Evolutionary conservation across 2,888 invertebrate genomes (phyloP).

Genomic region (Ethmia dodecea): DNA sequence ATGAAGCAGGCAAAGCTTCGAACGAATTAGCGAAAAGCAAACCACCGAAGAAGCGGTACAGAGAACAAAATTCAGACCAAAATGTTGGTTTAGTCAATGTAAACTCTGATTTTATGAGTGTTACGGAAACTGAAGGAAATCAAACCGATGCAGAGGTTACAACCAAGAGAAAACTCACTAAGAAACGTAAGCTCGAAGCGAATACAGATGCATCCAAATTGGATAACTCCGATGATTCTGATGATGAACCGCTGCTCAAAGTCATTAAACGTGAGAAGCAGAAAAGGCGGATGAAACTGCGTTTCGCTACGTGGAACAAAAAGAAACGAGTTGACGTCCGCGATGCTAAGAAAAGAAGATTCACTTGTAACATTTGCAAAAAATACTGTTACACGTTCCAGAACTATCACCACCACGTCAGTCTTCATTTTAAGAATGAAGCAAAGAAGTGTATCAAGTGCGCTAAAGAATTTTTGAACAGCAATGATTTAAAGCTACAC

Average conservation of each 20-base stretch:
- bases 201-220: not conserved
- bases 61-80: slow-evolving; percentile 11
- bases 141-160: slow-evolving; percentile 23
- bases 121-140: slow-evolving; percentile 31
- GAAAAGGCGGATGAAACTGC: slow-evolving; percentile 4
- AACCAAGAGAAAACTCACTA: slow-evolving; percentile 1
- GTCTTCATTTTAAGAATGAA: slow-evolving; percentile 39
- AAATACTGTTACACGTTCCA: slow-evolving; percentile 60
- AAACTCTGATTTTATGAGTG: slow-evolving; percentile 21
- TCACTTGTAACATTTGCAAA: slow-evolving; percentile 48
- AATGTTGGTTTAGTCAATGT: slow-evolving; percentile 5
- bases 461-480: slow-evolving; percentile 34
- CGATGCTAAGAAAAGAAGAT: slow-evolving; percentile 22
- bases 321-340: slow-evolving; percentile 4
- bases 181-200: slow-evolving; percentile 21
- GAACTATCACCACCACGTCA: slow-evolving; percentile 55
- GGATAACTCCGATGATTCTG: slow-evolving; percentile 22
- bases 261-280: slow-evolving; percentile 18
- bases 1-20: slow-evolving; percentile 2
- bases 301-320: slow-evolving; percentile 7
- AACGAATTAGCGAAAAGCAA: slow-evolving; percentile 1
- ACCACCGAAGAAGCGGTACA: slow-evolving; percentile 10
- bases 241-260: slow-evolving; percentile 38
- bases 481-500: slow-evolving; percentile 36
- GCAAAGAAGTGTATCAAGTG: slow-evolving; percentile 55